Evolutionary conservation across 2,797 vertebrate genomes (phyloP).

Genomic region (Euthynnus affinis): DNA sequence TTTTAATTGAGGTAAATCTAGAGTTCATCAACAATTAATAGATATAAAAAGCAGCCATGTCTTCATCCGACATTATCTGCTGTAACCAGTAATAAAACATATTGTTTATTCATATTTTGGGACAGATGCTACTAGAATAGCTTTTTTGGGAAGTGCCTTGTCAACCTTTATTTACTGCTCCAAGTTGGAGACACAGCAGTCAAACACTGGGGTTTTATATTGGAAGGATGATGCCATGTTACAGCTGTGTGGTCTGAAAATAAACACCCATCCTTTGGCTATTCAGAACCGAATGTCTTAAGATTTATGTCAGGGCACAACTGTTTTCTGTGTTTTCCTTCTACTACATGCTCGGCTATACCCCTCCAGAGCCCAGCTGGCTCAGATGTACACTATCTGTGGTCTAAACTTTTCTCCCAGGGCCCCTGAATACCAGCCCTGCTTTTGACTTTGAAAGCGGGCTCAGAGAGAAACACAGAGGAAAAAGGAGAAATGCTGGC

Average conservation of each 20-base stretch:
- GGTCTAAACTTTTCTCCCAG: constrained; percentile 26
- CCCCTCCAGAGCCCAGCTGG: constrained; percentile 29
- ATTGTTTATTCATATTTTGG: not conserved
- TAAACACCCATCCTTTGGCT: constrained; percentile 16
- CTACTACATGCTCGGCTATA: constrained; percentile 4
- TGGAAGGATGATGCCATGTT: constrained; percentile 2
- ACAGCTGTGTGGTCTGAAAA: constrained; percentile 45
- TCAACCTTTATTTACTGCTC: not conserved
- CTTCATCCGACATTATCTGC: not conserved
- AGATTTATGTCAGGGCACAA: not conserved
- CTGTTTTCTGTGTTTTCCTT: not conserved
- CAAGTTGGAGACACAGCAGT: constrained; percentile 30
- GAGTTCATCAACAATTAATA: not conserved
- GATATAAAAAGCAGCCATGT: not conserved
- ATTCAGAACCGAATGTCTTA: not conserved
- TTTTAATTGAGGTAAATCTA: not conserved
- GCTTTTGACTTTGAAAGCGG: constrained; percentile 39
- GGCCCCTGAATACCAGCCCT: constrained; percentile 22
- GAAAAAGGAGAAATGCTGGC: not conserved
- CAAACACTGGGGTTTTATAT: constrained; percentile 4
- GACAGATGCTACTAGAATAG: not conserved
- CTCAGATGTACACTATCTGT: constrained; percentile 9
- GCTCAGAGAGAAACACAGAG: constrained; percentile 9
- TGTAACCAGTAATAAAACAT: not conserved
- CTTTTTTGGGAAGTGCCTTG: not conserved